Conservation (phyloP, 2,888 invertebrate species). For the Eupithecia centaureata region DNA sequence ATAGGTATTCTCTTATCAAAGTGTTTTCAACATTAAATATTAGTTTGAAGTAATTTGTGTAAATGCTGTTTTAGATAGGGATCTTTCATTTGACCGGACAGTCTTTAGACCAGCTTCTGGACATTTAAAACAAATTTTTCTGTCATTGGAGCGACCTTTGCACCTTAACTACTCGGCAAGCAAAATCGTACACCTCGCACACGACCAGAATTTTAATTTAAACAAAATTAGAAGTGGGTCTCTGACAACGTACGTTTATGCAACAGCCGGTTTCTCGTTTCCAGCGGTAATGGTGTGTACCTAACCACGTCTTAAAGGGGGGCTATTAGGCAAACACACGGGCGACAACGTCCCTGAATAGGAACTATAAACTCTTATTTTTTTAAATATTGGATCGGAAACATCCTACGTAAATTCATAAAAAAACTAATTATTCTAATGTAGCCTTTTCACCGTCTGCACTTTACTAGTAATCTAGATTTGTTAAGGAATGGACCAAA, state of each 20-base stretch:
- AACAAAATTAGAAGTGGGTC: conserved; percentile 37
- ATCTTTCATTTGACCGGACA: too few relatives aligned
- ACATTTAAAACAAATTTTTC: background rate
- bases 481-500: background rate
- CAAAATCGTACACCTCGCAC: conserved; percentile 27
- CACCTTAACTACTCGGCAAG: conserved; percentile 20
- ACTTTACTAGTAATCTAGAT: background rate
- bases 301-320: conserved; percentile 14
- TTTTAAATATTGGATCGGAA: background rate
- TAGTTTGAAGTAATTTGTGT: too few relatives aligned
- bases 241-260: conserved; percentile 32
- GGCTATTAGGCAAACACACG: background rate
- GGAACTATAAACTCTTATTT: background rate
- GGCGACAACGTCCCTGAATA: background rate
- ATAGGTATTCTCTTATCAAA: too few relatives aligned
- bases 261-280: conserved; percentile 35
- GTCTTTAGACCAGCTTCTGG: background rate
- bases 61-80: too few relatives aligned
- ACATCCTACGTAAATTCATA: background rate
- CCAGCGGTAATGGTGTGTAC: conserved; percentile 28
- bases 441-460: background rate
- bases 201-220: conserved; percentile 39
- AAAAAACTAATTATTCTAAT: background rate
- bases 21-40: too few relatives aligned
- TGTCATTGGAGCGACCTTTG: conserved; percentile 24